Evolutionary conservation across 1,140 invertebrate species (phyloP), one percentile per base, ranked within the genome.

Genomic region (Chironomus striatipennis): DNA sequence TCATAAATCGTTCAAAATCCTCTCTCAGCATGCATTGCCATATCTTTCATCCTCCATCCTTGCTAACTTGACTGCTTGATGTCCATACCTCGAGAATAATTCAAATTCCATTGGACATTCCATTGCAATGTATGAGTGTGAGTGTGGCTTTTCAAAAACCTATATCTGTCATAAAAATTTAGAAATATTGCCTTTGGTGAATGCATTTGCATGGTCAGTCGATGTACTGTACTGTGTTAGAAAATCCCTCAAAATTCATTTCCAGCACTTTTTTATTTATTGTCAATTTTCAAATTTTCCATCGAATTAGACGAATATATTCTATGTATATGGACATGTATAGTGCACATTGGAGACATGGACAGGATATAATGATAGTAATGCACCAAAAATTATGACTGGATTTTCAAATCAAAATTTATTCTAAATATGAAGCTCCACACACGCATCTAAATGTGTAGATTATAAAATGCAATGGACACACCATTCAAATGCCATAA

Each of bases 1-100:
- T 20, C 65, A 70, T 70, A 21, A 70, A 70, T 70, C 65, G 65
- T 70, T 70, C 65, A 70, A 70, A 47, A 70, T 70, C 65, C 65
- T 70, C 17, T 70, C 20, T 70, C 65, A 20, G 7, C 9, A 12
- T 34, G n/a, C 9, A 5, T 57, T 15, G 12, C 47, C 12, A 57
- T 57, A 15, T 57, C 24, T 34, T 34, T 34, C 24, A 34, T n/a
- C 9, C 47, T 57, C 47, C n/a, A 57, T 57, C 47, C 47, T 12
- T n/a, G 7, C 47, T 57, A 57, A 57, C n/a, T 12, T 57, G 9
- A 10, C 9, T 57, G n/a, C 10, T 12, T 10, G 47, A 57, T 57
- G 9, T n/a, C 47, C 9, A 57, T n/a, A 10, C 47, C 47, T 57
- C 47, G 10, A 34, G 24, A 34, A 34, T 34, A 34, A 34, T 34